These are phyloP conservation scores for Melieria crassipennis DNA, from an alignment of 2,888 invertebrate species.

Conservation along the genomic window DNA sequence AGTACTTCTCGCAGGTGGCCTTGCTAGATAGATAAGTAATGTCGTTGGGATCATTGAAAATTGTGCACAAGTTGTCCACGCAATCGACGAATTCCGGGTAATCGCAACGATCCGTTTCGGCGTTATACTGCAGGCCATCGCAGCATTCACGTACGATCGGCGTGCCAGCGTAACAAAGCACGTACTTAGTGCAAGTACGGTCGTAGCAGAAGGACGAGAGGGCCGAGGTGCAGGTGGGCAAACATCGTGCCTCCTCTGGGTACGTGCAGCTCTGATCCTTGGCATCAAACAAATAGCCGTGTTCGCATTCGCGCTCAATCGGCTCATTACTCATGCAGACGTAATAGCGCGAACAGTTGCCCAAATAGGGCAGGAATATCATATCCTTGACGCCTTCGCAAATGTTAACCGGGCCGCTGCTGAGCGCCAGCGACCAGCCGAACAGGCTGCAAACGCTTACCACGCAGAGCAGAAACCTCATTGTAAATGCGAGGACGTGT, in stretches of 20 bases:
- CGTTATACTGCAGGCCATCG: slow-evolving; percentile 58
- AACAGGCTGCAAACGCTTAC: slow-evolving; percentile 17
- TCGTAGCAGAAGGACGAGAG: slow-evolving; percentile 52
- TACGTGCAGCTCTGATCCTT: slow-evolving; percentile 50
- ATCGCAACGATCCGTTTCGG: slow-evolving; percentile 59
- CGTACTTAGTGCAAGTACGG: slow-evolving; percentile 60
- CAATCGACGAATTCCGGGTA: slow-evolving; percentile 59
- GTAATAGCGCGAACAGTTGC: slow-evolving; percentile 48
- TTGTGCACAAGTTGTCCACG: slow-evolving; percentile 54
- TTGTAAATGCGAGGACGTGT: slow-evolving; percentile 22
- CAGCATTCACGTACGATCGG: slow-evolving; percentile 53
- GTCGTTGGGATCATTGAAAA: slow-evolving; percentile 49
- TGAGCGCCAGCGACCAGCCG: not conserved
- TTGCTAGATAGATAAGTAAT: slow-evolving; percentile 55
- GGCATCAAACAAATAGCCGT: slow-evolving; percentile 49
- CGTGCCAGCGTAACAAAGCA: slow-evolving; percentile 52
- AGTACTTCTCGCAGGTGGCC: slow-evolving; percentile 54
- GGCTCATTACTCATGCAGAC: slow-evolving; percentile 49
- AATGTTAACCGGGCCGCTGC: slow-evolving; percentile 35
- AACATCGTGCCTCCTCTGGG: slow-evolving; percentile 46
- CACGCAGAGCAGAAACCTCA: slow-evolving; percentile 37
- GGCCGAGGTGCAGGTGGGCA: slow-evolving; percentile 48
- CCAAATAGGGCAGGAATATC: slow-evolving; percentile 43
- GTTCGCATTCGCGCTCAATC: slow-evolving; percentile 46
- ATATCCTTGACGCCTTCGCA: slow-evolving; percentile 42